Evolutionary conservation across 2,113 vertebrate genomes (phyloP).

Genomic region (Cnemophilus loriae): DNA sequence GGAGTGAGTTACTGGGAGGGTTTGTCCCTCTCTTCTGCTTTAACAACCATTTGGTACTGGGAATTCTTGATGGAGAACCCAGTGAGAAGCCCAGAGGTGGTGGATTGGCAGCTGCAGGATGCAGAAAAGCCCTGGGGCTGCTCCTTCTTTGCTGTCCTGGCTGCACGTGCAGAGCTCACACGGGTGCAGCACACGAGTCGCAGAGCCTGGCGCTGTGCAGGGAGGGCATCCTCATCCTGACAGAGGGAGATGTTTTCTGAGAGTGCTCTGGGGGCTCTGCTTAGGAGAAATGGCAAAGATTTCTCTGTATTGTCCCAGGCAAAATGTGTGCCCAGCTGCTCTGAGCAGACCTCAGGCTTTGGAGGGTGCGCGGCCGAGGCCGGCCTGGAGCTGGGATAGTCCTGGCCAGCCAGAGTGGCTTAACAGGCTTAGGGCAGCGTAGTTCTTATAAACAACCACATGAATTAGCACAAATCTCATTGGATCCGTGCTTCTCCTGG

Average conservation of each 20-base stretch:
- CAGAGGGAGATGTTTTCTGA: neutral
- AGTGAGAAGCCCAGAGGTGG: neutral
- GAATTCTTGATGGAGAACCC: neutral
- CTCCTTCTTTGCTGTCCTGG: neutral
- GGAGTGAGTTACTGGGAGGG: neutral
- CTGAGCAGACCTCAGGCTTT: neutral
- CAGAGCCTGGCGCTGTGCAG: fast-evolving
- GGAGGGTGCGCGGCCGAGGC: fast-evolving
- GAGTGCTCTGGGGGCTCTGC: neutral
- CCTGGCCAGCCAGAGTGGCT: neutral
- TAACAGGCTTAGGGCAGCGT: neutral
- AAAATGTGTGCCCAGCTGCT: neutral
- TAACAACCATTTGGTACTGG: neutral
- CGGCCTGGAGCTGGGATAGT: neutral
- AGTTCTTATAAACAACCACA: constrained; percentile 25
- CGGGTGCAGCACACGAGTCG: fast-evolving
- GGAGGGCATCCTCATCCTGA: neutral
- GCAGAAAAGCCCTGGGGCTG: neutral
- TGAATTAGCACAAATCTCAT: constrained; percentile 55
- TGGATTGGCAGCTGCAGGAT: neutral
- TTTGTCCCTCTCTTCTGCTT: neutral
- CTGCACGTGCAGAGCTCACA: neutral
- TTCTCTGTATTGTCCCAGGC: neutral
- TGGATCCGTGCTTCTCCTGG: neutral
- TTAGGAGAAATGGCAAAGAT: neutral